phyloP scores from a whole-genome alignment of 2,888 invertebrate species.

The Eupithecia pulchellata region DNA sequence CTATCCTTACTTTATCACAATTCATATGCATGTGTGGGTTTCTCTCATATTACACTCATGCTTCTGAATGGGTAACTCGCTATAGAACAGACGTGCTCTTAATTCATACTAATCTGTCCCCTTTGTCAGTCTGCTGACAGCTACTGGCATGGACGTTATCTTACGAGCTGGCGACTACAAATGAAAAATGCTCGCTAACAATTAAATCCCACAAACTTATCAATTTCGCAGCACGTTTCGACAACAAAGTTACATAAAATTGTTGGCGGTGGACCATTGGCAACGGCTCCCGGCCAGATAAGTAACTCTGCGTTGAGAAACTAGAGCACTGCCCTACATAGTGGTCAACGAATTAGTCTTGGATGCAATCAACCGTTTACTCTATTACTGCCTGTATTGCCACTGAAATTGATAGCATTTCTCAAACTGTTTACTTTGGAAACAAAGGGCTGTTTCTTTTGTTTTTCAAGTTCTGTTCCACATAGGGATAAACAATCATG shows the following conservation, averaged over 20 bases:
- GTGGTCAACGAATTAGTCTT: conserved; percentile 74
- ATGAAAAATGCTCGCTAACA: conserved; percentile 45
- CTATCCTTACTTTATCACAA: neutral
- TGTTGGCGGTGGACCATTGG: conserved; percentile 74
- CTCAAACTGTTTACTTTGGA: conserved; percentile 57
- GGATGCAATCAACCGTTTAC: conserved; percentile 77
- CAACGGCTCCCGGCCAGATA: conserved; percentile 77
- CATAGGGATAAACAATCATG: neutral
- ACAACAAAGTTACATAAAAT: conserved; percentile 82
- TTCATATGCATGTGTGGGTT: neutral
- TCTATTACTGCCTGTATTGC: conserved; percentile 72
- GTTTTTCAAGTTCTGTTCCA: neutral
- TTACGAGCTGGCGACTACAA: conserved; percentile 34
- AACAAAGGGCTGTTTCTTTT: too few relatives aligned
- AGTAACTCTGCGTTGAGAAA: conserved; percentile 80
- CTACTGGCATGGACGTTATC: conserved; percentile 37
- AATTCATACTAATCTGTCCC: neutral
- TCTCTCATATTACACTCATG: neutral
- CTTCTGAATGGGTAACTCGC: neutral
- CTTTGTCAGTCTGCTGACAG: conserved; percentile 15
- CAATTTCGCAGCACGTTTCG: conserved; percentile 77
- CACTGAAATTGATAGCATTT: conserved; percentile 73
- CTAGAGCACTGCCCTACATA: conserved; percentile 79
- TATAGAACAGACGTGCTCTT: neutral
- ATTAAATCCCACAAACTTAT: conserved; percentile 62